These are phyloP conservation scores for Crotalus tigris DNA, from an alignment of 2,113 vertebrate species.

Conservation along the genomic window DNA sequence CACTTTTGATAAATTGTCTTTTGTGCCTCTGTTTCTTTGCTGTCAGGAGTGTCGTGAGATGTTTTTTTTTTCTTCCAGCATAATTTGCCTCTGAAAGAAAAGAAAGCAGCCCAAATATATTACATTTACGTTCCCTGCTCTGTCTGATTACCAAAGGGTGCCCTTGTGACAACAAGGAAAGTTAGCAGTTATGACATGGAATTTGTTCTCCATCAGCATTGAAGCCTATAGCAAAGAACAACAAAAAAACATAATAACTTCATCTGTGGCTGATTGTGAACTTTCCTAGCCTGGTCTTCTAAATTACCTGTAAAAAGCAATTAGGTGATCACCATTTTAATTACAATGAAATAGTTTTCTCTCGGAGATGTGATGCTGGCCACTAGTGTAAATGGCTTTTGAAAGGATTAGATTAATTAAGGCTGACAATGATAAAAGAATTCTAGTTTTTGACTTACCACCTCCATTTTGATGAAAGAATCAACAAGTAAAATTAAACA, in stretches of 20 bases:
- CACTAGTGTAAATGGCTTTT: slow-evolving; percentile 12
- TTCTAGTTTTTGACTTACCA: neutral
- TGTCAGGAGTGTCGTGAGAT: slow-evolving; percentile 45
- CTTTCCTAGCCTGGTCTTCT: slow-evolving; percentile 22
- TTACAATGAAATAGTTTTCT: slow-evolving; percentile 40
- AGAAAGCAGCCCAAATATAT: slow-evolving; percentile 41
- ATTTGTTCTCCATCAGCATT: slow-evolving; percentile 58
- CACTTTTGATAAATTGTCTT: slow-evolving; percentile 60
- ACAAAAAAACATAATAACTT: slow-evolving; percentile 63
- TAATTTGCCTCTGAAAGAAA: slow-evolving; percentile 60
- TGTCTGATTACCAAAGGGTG: neutral
- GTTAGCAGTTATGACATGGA: slow-evolving; percentile 53
- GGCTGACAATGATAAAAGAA: neutral
- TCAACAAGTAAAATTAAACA: neutral
- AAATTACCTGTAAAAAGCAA: slow-evolving; percentile 35
- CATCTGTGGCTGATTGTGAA: slow-evolving; percentile 59
- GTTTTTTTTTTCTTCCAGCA: slow-evolving; percentile 42
- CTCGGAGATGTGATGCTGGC: slow-evolving; percentile 27
- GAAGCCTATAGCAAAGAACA: slow-evolving; percentile 66
- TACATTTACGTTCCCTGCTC: slow-evolving; percentile 58
- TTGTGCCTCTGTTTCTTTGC: slow-evolving; percentile 46
- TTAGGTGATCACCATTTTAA: slow-evolving; percentile 21
- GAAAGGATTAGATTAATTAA: neutral
- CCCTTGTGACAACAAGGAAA: slow-evolving; percentile 62
- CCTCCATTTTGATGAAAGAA: neutral